phyloP scores from a whole-genome alignment of 2,888 invertebrate species.

The Serrognathus titanus region DNA sequence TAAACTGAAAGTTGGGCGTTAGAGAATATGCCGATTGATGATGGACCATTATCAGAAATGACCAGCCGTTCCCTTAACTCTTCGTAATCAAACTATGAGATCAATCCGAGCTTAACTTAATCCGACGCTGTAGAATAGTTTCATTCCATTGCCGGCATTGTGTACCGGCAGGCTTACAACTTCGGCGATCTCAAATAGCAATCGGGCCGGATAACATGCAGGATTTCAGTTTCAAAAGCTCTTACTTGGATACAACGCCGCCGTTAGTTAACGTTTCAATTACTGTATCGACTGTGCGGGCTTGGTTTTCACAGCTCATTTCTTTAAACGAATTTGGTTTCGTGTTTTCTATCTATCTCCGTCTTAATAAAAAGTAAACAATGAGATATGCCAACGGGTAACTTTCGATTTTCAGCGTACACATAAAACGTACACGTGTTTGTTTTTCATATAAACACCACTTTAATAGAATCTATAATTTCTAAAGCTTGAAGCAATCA shows the following conservation, averaged over 20 bases:
- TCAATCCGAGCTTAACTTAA: conserved; percentile 31
- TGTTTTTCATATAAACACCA: too few species aligned
- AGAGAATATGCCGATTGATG: not conserved
- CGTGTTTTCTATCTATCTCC: too few species aligned
- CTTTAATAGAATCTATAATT: too few species aligned
- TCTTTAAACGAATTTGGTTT: too few species aligned
- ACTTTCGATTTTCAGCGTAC: too few species aligned
- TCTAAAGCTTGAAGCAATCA: too few species aligned
- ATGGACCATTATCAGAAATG: conserved; percentile 28
- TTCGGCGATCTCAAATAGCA: conserved; percentile 26
- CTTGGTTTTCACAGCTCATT: not conserved
- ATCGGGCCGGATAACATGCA: conserved; percentile 28
- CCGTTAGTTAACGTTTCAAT: conserved; percentile 35
- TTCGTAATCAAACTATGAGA: conserved; percentile 28
- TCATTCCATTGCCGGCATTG: conserved; percentile 29
- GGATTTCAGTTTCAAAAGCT: conserved; percentile 30
- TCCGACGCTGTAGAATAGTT: conserved; percentile 26
- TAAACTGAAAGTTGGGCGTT: not conserved
- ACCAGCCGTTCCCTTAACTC: conserved; percentile 30
- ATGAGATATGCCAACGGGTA: too few species aligned
- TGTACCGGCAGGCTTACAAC: conserved; percentile 30
- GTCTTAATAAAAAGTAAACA: too few species aligned
- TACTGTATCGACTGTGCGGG: conserved; percentile 19
- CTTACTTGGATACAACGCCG: conserved; percentile 18
- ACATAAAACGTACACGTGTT: too few species aligned